These are phyloP conservation scores for Scylla paramamosain DNA, from an alignment of 1,140 invertebrate species.

Conservation along the genomic window DNA sequence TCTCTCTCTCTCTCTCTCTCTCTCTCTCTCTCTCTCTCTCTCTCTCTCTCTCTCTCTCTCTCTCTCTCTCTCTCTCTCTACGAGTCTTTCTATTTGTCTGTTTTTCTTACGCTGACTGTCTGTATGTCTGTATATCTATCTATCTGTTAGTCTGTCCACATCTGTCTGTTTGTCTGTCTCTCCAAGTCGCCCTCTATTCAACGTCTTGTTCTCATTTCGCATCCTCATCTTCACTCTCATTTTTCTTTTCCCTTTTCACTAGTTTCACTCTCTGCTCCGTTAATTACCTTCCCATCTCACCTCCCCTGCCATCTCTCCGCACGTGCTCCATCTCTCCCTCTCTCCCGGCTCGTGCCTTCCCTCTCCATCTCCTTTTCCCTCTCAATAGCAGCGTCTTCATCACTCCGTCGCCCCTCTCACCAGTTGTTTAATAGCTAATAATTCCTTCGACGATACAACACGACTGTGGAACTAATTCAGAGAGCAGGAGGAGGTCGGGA, in stretches of 20 bases:
- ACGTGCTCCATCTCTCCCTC: too few relatives aligned
- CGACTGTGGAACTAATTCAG: too few relatives aligned
- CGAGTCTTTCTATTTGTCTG: neutral
- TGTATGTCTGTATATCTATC: neutral
- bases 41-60: neutral
- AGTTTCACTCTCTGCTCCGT: neutral
- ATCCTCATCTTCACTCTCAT: neutral
- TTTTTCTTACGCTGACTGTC: neutral
- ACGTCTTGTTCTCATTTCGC: neutral
- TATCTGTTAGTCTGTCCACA: neutral
- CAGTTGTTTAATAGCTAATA: too few relatives aligned
- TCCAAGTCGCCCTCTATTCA: neutral
- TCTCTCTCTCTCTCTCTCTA: too few relatives aligned
- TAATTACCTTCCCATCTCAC: neutral
- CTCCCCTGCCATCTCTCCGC: neutral
- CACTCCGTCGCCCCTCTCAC: too few relatives aligned
- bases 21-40: too few relatives aligned
- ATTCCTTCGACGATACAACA: too few relatives aligned
- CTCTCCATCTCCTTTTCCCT: too few relatives aligned
- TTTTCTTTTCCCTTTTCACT: neutral
- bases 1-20: neutral
- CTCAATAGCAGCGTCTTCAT: too few relatives aligned
- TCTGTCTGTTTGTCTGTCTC: neutral
- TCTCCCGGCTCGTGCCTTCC: too few relatives aligned
- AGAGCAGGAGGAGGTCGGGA: too few relatives aligned